Conservation (phyloP, 2,797 vertebrate species). For the Podarcis lilfordi region DNA sequence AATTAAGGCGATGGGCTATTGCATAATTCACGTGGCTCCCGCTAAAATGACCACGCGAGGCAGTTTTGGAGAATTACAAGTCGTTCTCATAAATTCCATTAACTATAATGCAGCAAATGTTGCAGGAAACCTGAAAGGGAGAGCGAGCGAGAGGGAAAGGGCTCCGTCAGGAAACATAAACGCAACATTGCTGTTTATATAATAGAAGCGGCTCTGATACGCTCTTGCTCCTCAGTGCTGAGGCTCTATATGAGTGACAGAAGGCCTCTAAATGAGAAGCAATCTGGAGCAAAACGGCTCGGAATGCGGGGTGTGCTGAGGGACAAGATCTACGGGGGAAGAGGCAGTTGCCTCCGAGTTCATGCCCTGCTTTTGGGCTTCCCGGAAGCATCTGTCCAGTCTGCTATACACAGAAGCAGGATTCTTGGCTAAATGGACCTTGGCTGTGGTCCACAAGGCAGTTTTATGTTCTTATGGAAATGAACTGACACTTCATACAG, state of each 20-base stretch:
- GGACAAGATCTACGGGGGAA: not conserved
- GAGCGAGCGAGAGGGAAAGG: not conserved
- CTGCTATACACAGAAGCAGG: not conserved
- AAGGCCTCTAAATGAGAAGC: not conserved
- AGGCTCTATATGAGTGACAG: not conserved
- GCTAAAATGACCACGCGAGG: conserved; percentile 72
- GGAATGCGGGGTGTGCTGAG: not conserved
- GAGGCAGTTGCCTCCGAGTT: not conserved
- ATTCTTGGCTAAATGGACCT: not conserved
- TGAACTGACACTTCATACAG: not conserved
- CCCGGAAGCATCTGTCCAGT: not conserved
- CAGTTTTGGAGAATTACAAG: conserved; percentile 75
- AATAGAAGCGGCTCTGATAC: conserved; percentile 32
- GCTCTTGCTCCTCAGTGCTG: not conserved
- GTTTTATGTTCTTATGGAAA: not conserved
- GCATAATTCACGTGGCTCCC: conserved; percentile 75
- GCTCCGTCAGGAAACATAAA: conserved; percentile 57
- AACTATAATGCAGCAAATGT: conserved; percentile 70
- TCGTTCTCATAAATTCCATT: conserved; percentile 73
- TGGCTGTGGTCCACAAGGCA: not conserved
- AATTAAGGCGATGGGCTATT: conserved; percentile 79
- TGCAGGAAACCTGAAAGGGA: conserved; percentile 52
- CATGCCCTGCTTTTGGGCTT: not conserved
- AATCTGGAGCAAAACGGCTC: not conserved
- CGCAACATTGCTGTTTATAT: conserved; percentile 42